Evolutionary conservation across 23 tunicate genomes (phyloP).

Genomic region (Phallusia fumigata): DNA sequence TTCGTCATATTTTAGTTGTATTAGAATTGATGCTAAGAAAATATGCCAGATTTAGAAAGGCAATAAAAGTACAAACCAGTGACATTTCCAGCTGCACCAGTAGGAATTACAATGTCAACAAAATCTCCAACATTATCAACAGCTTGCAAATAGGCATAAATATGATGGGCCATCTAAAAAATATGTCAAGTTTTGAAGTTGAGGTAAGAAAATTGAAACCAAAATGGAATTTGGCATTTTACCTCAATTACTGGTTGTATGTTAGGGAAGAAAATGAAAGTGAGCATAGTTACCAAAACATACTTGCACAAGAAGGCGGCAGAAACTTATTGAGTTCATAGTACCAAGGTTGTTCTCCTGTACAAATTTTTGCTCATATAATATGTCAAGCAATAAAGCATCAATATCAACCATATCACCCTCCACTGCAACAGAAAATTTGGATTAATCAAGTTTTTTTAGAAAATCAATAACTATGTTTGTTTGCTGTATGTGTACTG

Average conservation of each 20-base stretch:
- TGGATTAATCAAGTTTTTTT: too few species aligned
- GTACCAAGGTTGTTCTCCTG: conserved; percentile 47
- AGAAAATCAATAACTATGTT: too few species aligned
- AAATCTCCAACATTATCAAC: conserved; percentile 42
- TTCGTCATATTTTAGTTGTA: too few species aligned
- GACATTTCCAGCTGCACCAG: conserved; percentile 81
- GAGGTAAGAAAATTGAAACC: too few species aligned
- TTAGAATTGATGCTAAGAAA: too few species aligned
- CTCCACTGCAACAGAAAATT: background rate
- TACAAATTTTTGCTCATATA: conserved; percentile 35
- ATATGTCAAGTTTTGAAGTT: background rate
- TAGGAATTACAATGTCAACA: conserved; percentile 66
- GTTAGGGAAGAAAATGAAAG: too few species aligned
- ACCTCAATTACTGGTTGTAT: too few species aligned
- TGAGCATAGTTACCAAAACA: background rate
- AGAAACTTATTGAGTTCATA: conserved; percentile 77
- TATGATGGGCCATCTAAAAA: conserved; percentile 72
- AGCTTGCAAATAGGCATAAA: conserved; percentile 58
- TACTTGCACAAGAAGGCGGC: conserved; percentile 77
- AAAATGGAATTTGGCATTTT: too few species aligned
- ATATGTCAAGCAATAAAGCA: background rate
- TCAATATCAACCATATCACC: background rate
- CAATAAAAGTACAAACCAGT: conserved; percentile 30
- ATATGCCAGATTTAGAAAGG: too few species aligned
- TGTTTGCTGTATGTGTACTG: too few species aligned